Percentiles rank a stretch among this genome's conserved stretches.
Conservation (phyloP, 2,797 vertebrate genomes). For the Sebastiscus albofasciatus region DNA sequence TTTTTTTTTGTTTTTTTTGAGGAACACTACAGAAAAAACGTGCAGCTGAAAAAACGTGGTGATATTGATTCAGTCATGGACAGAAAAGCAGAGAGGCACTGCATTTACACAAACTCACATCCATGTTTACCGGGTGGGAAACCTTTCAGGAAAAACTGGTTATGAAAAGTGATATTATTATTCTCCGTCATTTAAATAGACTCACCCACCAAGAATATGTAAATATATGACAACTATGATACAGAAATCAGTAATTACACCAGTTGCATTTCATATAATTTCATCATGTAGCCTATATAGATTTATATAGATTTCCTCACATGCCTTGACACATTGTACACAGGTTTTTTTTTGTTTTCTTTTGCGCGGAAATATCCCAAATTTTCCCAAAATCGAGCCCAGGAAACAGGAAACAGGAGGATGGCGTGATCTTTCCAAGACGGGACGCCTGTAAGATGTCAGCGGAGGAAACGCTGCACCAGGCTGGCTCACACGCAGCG, state of each 20-base stretch:
- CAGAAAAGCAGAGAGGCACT: slow-evolving; percentile 68
- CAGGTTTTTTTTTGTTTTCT: slow-evolving; percentile 45
- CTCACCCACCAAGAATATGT: slow-evolving; percentile 67
- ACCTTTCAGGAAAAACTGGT: slow-evolving; percentile 24
- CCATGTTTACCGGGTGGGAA: slow-evolving; percentile 38
- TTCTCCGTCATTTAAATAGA: slow-evolving; percentile 63
- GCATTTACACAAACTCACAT: slow-evolving; percentile 61
- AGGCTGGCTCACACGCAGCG: slow-evolving; percentile 1
- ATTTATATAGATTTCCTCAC: slow-evolving; percentile 78
- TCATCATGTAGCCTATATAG: slow-evolving; percentile 76
- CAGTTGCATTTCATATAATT: slow-evolving; percentile 78
- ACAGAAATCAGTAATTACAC: slow-evolving; percentile 81
- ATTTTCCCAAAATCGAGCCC: slow-evolving; percentile 28
- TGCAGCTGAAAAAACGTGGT: slow-evolving; percentile 48
- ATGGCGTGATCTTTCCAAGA: not conserved
- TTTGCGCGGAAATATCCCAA: slow-evolving; percentile 15
- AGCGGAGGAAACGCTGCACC: not conserved
- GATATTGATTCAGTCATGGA: slow-evolving; percentile 60
- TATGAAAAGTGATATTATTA: slow-evolving; percentile 58
- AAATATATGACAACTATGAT: slow-evolving; percentile 78
- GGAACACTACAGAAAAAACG: slow-evolving; percentile 57
- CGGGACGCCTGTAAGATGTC: not conserved
- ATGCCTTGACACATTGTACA: slow-evolving; percentile 76
- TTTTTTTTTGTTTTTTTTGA: not conserved
- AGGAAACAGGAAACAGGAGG: not conserved